Base-by-base conservation (phyloP, 1,140 invertebrate species). In the Temnothorax longispinosus region DNA sequence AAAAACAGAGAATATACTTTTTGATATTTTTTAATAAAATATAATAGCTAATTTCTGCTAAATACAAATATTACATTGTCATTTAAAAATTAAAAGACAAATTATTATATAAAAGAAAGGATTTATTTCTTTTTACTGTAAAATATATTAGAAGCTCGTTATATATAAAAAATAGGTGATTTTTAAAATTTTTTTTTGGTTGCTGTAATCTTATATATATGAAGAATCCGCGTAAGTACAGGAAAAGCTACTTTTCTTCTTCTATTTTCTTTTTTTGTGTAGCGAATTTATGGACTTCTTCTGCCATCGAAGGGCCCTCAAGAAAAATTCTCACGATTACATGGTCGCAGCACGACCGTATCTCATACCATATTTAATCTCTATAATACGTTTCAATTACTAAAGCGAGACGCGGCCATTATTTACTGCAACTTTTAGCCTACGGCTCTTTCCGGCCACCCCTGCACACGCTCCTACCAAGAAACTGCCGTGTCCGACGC, bases 331-430 rank as follows among this genome's bases (percentile, higher is more conserved):
- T 60, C 54, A 74, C 80, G 27, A 84, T 84, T 84, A 84, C 44
- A 44, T 75, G 18, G 41, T 41, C 54, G 80, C 38, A 47, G 54
- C 41, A 47, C 41, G 69, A 32, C 54, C 54, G 80, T 60, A 75
- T 75, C 54, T 84, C 41, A 74, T 69, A 44, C 18, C 54, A 35
- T 47, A 67, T 84, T 84, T 84, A 75, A 84, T 84, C 54, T 74
- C 54, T 74, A 75, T 84, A 84, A 84, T 84, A 84, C 69, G 69
- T 84, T 84, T 84, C 80, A 84, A 84, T 84, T 84, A 84, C 56
- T 84, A 50, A 84, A 84, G 27, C 80, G 54, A 84, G 54, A 74
- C 80, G 35, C 38, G 69, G 13, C 21, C 54, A 75, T 84, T 75
- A 84, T 62, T 74, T 74, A 71, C 21, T 44, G n/a, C 50, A 84